Evolutionary conservation across 2,888 invertebrate genomes (phyloP).

Genomic region (Netelia fuscicornis): DNA sequence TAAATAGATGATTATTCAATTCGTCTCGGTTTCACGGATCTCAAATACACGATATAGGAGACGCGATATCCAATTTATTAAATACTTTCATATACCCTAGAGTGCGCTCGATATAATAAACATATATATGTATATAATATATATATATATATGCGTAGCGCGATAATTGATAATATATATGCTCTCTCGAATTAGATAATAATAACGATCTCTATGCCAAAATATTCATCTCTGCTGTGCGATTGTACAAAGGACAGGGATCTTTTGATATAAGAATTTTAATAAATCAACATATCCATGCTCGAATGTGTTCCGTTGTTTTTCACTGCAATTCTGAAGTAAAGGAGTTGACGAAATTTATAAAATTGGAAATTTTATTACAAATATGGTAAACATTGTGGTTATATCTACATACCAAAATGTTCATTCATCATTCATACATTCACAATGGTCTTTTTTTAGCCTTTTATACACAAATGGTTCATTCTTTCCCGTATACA

Average conservation of each 20-base stretch:
- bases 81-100: slow-evolving; percentile 34
- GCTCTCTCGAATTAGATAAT: slow-evolving; percentile 47
- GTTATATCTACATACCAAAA: slow-evolving; percentile 66
- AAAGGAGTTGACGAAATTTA: slow-evolving; percentile 35
- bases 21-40: slow-evolving; percentile 35
- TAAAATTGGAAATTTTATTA: slow-evolving; percentile 79
- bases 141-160: slow-evolving; percentile 46
- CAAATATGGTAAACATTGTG: slow-evolving; percentile 80
- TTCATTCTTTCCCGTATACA: slow-evolving; percentile 67
- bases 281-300: slow-evolving; percentile 42
- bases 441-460: slow-evolving; percentile 70
- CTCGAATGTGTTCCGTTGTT: background rate
- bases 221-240: slow-evolving; percentile 45
- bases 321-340: slow-evolving; percentile 1
- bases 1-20: slow-evolving; percentile 31
- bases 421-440: slow-evolving; percentile 64
- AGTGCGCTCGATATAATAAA: slow-evolving; percentile 31
- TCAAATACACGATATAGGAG: slow-evolving; percentile 9
- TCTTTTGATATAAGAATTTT: slow-evolving; percentile 52
- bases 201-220: slow-evolving; percentile 43
- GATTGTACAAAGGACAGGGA: slow-evolving; percentile 31
- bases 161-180: slow-evolving; percentile 9
- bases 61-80: slow-evolving; percentile 31
- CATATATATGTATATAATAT: slow-evolving; percentile 44
- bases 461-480: slow-evolving; percentile 75